Conservation (phyloP, 2,797 vertebrate genomes). For the Myotis vivesi region DNA sequence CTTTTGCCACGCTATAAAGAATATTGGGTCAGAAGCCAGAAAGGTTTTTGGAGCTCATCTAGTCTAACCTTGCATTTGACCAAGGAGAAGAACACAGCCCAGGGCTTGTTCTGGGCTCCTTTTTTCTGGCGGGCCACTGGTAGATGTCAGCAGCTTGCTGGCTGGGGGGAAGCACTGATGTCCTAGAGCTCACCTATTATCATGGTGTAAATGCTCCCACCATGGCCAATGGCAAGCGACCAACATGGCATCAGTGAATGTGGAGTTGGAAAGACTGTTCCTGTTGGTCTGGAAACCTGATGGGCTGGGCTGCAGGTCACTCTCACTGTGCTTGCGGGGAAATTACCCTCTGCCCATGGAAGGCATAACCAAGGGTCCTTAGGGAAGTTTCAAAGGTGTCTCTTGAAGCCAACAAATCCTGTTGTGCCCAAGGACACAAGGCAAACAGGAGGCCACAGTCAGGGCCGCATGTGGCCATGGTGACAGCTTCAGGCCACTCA, state of each 20-base stretch:
- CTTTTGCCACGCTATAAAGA: rapidly evolving
- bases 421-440: rapidly evolving
- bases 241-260: rapidly evolving
- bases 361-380: neutral
- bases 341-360: neutral
- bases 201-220: rapidly evolving
- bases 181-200: neutral
- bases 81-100: no score
- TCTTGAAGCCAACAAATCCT: neutral
- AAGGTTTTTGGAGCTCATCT: neutral
- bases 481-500: neutral
- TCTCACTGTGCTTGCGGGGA: rapidly evolving
- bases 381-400: neutral
- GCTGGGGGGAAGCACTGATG: neutral
- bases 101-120: neutral
- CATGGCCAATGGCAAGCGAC: rapidly evolving
- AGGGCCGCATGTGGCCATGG: rapidly evolving
- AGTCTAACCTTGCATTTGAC: no score
- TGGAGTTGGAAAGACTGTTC: neutral
- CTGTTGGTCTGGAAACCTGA: neutral
- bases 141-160: no score
- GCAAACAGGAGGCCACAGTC: neutral
- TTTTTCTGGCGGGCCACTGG: neutral
- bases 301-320: no score
- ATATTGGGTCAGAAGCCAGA: neutral